Conservation (phyloP, 2,888 invertebrate species). For the Drosophila kambysellisi region DNA sequence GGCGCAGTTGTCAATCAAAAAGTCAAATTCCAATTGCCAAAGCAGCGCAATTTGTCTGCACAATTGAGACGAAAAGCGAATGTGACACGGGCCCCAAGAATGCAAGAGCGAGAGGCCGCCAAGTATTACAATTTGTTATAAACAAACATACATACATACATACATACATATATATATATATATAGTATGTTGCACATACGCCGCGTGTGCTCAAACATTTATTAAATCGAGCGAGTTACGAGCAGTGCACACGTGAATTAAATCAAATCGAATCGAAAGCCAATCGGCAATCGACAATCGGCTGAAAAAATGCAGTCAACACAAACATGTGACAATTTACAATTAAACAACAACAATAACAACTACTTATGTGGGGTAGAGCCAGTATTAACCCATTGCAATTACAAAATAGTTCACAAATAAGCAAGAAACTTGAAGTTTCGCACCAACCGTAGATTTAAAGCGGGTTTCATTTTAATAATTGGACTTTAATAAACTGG, state of each 20-base stretch:
- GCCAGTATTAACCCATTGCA: slow-evolving; percentile 32
- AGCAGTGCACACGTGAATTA: slow-evolving; percentile 43
- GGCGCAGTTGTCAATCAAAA: slow-evolving; percentile 75
- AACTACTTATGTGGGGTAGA: slow-evolving; percentile 6
- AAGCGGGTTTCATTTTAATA: slow-evolving; percentile 1
- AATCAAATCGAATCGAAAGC: slow-evolving; percentile 8
- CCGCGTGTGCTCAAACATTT: slow-evolving; percentile 52
- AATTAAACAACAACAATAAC: slow-evolving; percentile 20
- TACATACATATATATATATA: neutral
- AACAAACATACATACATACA: neutral
- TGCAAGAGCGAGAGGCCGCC: slow-evolving; percentile 38
- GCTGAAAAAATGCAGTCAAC: slow-evolving; percentile 35
- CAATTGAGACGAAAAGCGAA: slow-evolving; percentile 78
- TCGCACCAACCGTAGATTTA: neutral
- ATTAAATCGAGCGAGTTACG: slow-evolving; percentile 51
- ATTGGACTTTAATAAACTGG: neutral
- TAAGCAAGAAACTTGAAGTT: slow-evolving; percentile 9
- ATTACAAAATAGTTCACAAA: slow-evolving; percentile 14
- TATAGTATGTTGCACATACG: slow-evolving; percentile 64
- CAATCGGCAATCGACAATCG: slow-evolving; percentile 26
- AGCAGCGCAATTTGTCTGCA: slow-evolving; percentile 74
- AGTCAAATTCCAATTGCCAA: slow-evolving; percentile 78
- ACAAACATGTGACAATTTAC: slow-evolving; percentile 33
- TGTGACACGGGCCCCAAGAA: slow-evolving; percentile 65
- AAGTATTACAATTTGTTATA: slow-evolving; percentile 21